Base-by-base conservation (phyloP, 2,888 invertebrate genomes). In the Poecilus cupreus region DNA sequence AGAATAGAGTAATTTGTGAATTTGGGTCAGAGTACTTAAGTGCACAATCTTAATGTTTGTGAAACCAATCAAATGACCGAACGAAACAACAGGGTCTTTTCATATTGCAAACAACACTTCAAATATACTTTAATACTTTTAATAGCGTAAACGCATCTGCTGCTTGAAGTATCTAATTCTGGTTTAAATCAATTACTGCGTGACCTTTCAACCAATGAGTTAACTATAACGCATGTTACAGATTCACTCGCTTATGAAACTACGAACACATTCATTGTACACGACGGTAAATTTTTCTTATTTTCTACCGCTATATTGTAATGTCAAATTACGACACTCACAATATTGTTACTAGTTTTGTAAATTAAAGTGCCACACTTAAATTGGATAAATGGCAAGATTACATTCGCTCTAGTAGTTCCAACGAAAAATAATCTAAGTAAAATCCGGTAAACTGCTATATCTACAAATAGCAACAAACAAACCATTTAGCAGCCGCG, bases 31-130 rank as follows among this genome's bases (percentile, higher is more conserved):
- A 72, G 80, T 80, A 80, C 80, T 80, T 80, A 80, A 72, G 80
- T 80, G 72, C 72, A 80, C 80, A 80, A 80, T 80, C 80, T 80
- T 80, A 72, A 80, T 80, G 80, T 72, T 80, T 72, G 72, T 80
- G 54, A 70, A 80, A 72, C 80, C 80, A 80, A 80, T 80, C 80
- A 57, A 13, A 49, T 10, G 22, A 13, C 37, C 68, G 16, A 68
- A 32, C 24, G 75, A 51, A 75, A 75, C 75, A 74, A 75, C 43
- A 51, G 75, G 20, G 22, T 75, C 75, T 32, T 39, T 75, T 75
- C 75, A 51, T 51, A 75, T 51, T 24, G 18, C 24, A 74, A 49
- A 49, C 13, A 16, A 24, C 75, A 75, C 75, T 75, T 75, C 13
- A 75, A 20, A 75, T 26, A 26, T 49, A 51, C 10, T 32, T 39